phyloP scores from a whole-genome alignment of 1,140 invertebrate genomes.

The Trigoniulus corallinus region DNA sequence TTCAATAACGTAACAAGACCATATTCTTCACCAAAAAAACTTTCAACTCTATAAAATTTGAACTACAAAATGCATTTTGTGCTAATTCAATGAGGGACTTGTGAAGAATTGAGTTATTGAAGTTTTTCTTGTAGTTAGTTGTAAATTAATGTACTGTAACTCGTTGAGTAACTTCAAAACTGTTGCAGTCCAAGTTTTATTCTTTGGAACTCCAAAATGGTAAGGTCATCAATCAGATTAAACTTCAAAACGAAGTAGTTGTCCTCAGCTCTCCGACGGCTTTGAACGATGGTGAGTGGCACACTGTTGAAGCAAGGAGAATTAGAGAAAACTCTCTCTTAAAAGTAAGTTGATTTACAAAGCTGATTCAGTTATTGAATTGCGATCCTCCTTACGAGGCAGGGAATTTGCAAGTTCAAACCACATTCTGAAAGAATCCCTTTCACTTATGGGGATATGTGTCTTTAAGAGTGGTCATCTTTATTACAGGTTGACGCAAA shows the following conservation, averaged over 20 bases:
- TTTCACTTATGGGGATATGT: too few species aligned
- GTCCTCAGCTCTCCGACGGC: conserved; percentile 29
- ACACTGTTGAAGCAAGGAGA: conserved; percentile 51
- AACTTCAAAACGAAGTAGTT: conserved; percentile 43
- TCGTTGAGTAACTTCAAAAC: neutral
- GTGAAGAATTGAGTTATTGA: too few species aligned
- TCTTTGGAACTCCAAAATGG: conserved; percentile 68
- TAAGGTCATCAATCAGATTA: conserved; percentile 48
- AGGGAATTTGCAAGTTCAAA: too few species aligned
- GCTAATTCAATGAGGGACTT: too few species aligned
- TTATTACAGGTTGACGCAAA: neutral
- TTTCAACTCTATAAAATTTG: too few species aligned
- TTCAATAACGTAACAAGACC: too few species aligned
- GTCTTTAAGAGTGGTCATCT: neutral
- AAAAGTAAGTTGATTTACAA: conserved; percentile 31
- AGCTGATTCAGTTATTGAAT: too few species aligned
- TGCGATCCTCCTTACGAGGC: too few species aligned
- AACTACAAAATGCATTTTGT: too few species aligned
- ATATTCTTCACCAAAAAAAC: too few species aligned
- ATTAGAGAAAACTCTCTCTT: conserved; percentile 44
- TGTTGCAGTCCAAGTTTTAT: conserved; percentile 44
- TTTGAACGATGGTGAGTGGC: conserved; percentile 73
- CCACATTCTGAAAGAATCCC: too few species aligned
- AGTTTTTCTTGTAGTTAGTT: neutral
- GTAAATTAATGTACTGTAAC: neutral